Base-by-base conservation (phyloP, 2,113 vertebrate species). In the Callipepla squamata region DNA sequence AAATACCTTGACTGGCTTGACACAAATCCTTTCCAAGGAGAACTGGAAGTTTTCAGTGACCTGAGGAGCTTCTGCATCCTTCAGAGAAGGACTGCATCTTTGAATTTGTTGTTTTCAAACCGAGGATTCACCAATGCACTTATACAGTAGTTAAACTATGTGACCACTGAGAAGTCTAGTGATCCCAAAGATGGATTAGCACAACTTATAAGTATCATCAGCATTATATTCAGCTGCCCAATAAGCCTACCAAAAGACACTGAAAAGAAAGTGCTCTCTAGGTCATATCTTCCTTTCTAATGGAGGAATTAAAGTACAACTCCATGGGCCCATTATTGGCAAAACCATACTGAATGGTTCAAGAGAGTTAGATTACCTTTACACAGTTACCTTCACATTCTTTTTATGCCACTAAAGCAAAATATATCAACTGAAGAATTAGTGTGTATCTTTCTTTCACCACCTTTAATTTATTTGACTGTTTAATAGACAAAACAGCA, bases 231-330 rank as follows among this genome's bases (percentile, higher is more conserved):
- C 13, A 86, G 44, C 30, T 81, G 50, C 26, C 18, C 85, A 50
- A 6, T 5, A 13, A 63, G 21, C n/a, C 59, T 58, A 58, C 50
- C 38, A 73, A 77, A 88, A 55, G 25, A 18, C 3, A 44, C 30
- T 63, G 28, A 51, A 51, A 72, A 66, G 40, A 6, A 92, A 57
- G 5, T 61, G 3, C 8, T 72, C 62, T 73, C 63, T 50, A 66
- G 69, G 55, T 9, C 0, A 0, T 16, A 9, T 34, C 65, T 50
- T 67, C 28, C 80, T 82, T 36, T 79, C 65, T 36, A 50, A 19
- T 0, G 1, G 11, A 55, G 0, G 3, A 45, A 63, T 34, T 78
- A 10, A 45, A 23, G 44, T 2, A 57, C n/a, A 69, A 5, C 18
- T 63, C 32, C 55, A 62, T 4, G 5, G 22, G 28, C 5, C 34